Evolutionary conservation across 1,140 invertebrate species (phyloP).

Genomic region (Melanaphis sacchari): DNA sequence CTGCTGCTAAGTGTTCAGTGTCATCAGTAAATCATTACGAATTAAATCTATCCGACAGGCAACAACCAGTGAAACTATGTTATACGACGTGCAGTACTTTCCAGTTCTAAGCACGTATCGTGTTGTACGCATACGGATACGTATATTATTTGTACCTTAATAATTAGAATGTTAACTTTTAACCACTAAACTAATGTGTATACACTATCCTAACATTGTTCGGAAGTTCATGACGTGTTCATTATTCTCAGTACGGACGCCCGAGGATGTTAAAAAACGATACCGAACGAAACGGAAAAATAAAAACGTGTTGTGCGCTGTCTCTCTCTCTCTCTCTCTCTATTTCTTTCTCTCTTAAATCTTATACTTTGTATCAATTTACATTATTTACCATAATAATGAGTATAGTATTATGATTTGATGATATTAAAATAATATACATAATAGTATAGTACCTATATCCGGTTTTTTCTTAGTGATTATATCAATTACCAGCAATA

Average conservation of each 20-base stretch:
- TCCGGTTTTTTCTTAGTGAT: neutral
- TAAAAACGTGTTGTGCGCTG: neutral
- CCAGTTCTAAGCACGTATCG: neutral
- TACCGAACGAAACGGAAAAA: neutral
- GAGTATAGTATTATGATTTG: slow-evolving; percentile 7
- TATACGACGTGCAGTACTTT: neutral
- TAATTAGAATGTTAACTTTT: slow-evolving; percentile 5
- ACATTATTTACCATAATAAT: slow-evolving; percentile 11
- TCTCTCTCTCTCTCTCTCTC: neutral
- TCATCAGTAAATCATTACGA: neutral
- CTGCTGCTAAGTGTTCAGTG: neutral
- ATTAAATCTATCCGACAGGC: neutral
- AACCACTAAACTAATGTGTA: neutral
- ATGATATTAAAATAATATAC: neutral
- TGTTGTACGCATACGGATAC: neutral
- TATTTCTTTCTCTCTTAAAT: neutral
- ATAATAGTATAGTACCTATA: slow-evolving; percentile 20
- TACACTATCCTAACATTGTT: neutral
- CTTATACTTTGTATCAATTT: neutral
- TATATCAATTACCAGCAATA: neutral
- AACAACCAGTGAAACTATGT: neutral
- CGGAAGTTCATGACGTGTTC: neutral
- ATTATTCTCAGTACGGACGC: neutral
- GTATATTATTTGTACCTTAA: neutral
- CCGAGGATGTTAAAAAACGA: neutral